A percentile compares a stretch with the other conserved stretches of the same genome.
These are phyloP conservation scores for Caenorhabditis wallacei DNA, from an alignment of 2,888 invertebrate genomes.

Conservation along the genomic window DNA sequence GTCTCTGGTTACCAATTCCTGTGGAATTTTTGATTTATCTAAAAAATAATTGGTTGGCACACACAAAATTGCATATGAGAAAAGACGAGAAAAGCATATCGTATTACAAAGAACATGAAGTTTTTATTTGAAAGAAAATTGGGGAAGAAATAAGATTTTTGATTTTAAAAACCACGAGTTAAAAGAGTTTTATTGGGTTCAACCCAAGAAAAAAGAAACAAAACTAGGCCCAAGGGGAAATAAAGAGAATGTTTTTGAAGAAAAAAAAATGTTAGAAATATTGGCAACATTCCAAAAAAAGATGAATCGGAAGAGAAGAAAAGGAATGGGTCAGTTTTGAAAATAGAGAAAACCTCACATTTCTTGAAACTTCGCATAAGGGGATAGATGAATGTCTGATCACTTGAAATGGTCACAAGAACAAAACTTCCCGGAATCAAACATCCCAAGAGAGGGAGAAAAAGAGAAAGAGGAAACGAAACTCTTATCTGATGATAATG, in stretches of 20 bases:
- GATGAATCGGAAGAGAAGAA: slow-evolving; percentile 23
- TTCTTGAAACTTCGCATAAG: slow-evolving; percentile 28
- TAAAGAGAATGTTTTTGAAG: slow-evolving; percentile 28
- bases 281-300: slow-evolving; percentile 22
- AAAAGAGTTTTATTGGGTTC: slow-evolving; percentile 37
- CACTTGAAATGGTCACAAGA: slow-evolving; percentile 33
- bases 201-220: slow-evolving; percentile 3
- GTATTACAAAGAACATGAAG: slow-evolving; percentile 15
- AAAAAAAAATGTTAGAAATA: slow-evolving; percentile 15
- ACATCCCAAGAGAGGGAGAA: slow-evolving; percentile 21
- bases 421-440: slow-evolving; percentile 35
- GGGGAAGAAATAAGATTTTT: slow-evolving; percentile 10
- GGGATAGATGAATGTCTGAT: slow-evolving; percentile 26
- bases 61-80: slow-evolving; percentile 22
- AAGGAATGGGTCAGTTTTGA: slow-evolving; percentile 13
- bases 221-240: slow-evolving; percentile 14
- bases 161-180: not conserved
- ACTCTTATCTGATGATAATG: slow-evolving; percentile 35
- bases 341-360: slow-evolving; percentile 24
- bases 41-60: slow-evolving; percentile 44
- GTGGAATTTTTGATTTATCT: slow-evolving; percentile 37
- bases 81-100: not conserved
- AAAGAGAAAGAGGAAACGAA: slow-evolving; percentile 9
- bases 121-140: slow-evolving; percentile 8
- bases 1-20: slow-evolving; percentile 37